phyloP scores from a whole-genome alignment of 2,113 vertebrate genomes.

The Xiphias gladius region DNA sequence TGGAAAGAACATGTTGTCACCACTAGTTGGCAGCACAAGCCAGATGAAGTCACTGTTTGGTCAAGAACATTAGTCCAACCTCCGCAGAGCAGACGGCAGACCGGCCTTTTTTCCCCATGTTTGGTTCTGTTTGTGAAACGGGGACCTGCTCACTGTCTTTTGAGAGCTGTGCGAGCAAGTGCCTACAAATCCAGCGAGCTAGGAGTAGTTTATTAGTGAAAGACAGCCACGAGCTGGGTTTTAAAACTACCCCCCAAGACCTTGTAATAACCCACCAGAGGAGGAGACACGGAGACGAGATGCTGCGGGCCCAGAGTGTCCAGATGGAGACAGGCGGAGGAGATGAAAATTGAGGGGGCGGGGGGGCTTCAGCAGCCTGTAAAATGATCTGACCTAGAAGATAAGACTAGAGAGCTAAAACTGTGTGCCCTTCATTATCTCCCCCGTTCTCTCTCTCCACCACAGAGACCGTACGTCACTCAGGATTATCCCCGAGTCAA shows the following conservation, averaged over 20 bases:
- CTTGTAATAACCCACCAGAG: neutral
- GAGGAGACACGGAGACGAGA: constrained; percentile 10
- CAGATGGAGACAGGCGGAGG: neutral
- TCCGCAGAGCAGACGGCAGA: too few relatives aligned
- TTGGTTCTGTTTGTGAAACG: too few relatives aligned
- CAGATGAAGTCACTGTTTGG: too few relatives aligned
- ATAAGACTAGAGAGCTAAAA: constrained; percentile 10
- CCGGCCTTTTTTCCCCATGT: too few relatives aligned
- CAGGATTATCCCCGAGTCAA: constrained; percentile 9
- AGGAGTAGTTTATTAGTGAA: neutral
- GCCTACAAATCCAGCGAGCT: too few relatives aligned
- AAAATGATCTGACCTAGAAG: constrained; percentile 25
- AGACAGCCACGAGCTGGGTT: neutral
- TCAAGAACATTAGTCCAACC: too few relatives aligned
- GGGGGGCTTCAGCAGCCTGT: constrained; percentile 32
- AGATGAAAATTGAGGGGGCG: too few relatives aligned
- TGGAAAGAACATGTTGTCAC: too few relatives aligned
- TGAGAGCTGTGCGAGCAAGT: too few relatives aligned
- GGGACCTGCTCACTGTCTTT: too few relatives aligned
- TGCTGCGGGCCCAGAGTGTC: constrained; percentile 18
- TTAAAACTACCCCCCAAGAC: neutral
- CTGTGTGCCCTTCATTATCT: constrained; percentile 1
- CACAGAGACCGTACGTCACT: neutral
- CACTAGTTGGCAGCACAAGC: too few relatives aligned
- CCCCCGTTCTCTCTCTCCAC: neutral